Evolutionary conservation across 2,113 vertebrate genomes (phyloP).

Genomic region (Mormoops blainvillei): DNA sequence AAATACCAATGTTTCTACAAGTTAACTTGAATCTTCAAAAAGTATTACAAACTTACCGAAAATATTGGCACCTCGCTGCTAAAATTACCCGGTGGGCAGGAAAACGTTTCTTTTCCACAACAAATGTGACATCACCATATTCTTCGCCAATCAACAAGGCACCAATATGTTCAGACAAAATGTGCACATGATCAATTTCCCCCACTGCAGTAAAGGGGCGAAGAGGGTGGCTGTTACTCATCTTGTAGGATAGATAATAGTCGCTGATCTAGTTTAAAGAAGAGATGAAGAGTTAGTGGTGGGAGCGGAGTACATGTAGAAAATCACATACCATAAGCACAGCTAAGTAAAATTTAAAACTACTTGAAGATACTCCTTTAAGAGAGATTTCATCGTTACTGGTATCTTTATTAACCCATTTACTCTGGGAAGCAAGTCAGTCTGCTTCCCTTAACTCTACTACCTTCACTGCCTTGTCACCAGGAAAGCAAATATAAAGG

Average conservation of each 20-base stretch:
- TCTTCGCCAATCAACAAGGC: constrained; percentile 93
- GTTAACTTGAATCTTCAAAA: constrained; percentile 32
- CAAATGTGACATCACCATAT: constrained; percentile 96
- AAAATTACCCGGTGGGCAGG: constrained; percentile 96
- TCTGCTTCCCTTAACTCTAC: not conserved
- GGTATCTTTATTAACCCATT: not conserved
- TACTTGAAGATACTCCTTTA: not conserved
- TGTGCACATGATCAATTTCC: constrained; percentile 97
- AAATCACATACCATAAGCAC: not conserved
- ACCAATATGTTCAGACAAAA: constrained; percentile 97
- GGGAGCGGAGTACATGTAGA: not conserved
- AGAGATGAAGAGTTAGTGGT: not conserved
- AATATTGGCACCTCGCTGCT: constrained; percentile 96
- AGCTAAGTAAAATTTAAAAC: not conserved
- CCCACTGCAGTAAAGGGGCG: constrained; percentile 92
- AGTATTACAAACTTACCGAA: constrained; percentile 85
- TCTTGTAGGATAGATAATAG: constrained; percentile 79
- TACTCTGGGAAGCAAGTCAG: not conserved
- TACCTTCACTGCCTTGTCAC: not conserved
- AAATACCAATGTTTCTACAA: constrained; percentile 13
- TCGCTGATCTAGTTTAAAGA: constrained; percentile 76
- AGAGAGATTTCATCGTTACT: not conserved
- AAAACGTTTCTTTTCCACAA: constrained; percentile 97
- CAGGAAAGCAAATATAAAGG: not conserved
- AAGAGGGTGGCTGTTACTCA: constrained; percentile 97